Percentiles rank a stretch among this genome's conserved stretches.
Evolutionary conservation across 1,140 invertebrate species (phyloP).

Genomic region (Trichonephila inaurata): DNA sequence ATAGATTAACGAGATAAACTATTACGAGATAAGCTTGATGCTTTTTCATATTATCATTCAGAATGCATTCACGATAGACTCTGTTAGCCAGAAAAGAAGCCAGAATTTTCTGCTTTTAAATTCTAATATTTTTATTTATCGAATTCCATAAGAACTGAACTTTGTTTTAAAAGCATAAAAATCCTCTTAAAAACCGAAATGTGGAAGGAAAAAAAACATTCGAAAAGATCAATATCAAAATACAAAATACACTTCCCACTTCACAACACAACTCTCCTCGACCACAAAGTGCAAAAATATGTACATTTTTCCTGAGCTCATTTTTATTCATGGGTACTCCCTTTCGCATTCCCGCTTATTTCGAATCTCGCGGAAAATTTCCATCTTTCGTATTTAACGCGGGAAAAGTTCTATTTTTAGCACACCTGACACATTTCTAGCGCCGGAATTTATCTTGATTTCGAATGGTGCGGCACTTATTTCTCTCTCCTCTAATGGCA

Average conservation of each 20-base stretch:
- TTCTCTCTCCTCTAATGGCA: neutral
- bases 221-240: too few relatives aligned
- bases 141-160: too few relatives aligned
- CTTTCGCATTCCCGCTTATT: neutral
- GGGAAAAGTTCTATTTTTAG: constrained; percentile 1
- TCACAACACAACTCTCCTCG: neutral
- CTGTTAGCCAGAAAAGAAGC: neutral
- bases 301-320: neutral
- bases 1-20: too few relatives aligned
- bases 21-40: too few relatives aligned
- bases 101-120: neutral
- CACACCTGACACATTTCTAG: neutral
- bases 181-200: too few relatives aligned
- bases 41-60: too few relatives aligned
- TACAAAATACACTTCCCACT: too few relatives aligned
- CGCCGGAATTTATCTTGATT: constrained; percentile 4
- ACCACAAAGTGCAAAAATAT: constrained; percentile 16
- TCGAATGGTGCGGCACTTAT: neutral
- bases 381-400: neutral
- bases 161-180: too few relatives aligned
- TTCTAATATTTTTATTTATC: too few relatives aligned
- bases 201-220: too few relatives aligned
- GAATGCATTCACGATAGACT: too few relatives aligned
- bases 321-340: neutral
- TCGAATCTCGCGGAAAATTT: neutral